Evolutionary conservation across 2,797 vertebrate species (phyloP), one percentile per base, ranked within the genome.

Genomic region (Lithobates pipiens): DNA sequence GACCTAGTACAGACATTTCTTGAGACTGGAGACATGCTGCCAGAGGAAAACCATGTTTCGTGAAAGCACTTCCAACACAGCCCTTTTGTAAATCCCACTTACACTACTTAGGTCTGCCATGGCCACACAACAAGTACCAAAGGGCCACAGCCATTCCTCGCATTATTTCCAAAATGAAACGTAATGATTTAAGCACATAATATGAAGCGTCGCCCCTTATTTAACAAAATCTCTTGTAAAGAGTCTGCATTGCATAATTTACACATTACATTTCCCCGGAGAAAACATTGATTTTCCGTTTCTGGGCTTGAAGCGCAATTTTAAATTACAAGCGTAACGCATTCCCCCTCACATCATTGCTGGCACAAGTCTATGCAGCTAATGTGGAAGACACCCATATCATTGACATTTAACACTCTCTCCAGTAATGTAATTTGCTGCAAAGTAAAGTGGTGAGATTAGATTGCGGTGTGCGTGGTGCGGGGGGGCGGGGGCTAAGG

Each of bases 381-480:
- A 75, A 83, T 76, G 73, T 68, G 32, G 16, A 67, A 68, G 81
- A 50, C 23, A 68, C 34, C 73, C 81, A 46, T 75, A 68, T 68
- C 81, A 83, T 74, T 82, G 80, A 82, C 80, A 82, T 65, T 82
- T 74, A 82, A 73, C 70, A 82, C 80, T 82, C 81, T 74, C 80
- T n/a, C 54, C 80, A 67, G 39, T 82, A 68, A 82, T 82, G 54
- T 46, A 75, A 82, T 82, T 75, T 82, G 25, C 61, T 74, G 80
- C 42, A 75, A 82, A 82, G 72, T 83, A 83, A 83, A 76, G 71
- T 83, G 36, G 25, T 39, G 23, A 72, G 79, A 81, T 81, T 72
- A 81, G 69, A 81, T 42, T 29, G 69, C 18, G 11, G 39, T 16
- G 72, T 57, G 42, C 16, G 25, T 39, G 39, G 39, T 5, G 32